Percentiles rank a stretch among this genome's conserved stretches.
phyloP scores from a whole-genome alignment of 2,797 vertebrate species.

The Spinus pinus region DNA sequence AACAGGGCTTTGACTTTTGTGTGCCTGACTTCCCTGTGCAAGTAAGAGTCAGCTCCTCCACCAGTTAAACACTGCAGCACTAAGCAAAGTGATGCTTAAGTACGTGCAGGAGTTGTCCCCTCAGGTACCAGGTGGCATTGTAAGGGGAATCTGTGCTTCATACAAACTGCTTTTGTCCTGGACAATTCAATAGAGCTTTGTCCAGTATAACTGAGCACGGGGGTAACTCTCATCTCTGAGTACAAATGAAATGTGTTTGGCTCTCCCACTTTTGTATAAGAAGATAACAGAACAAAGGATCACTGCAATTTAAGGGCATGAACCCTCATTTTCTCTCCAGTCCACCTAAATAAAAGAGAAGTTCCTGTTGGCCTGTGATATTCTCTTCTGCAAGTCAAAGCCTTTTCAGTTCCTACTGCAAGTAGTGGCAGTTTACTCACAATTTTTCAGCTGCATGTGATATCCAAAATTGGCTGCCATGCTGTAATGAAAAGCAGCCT shows the following conservation, averaged over 20 bases:
- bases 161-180: not conserved
- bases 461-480: not conserved
- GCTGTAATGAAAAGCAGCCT: conserved; percentile 17
- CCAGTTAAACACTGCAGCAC: not conserved
- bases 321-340: conserved; percentile 39
- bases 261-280: conserved; percentile 11
- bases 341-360: not conserved
- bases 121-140: not conserved
- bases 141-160: not conserved
- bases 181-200: conserved; percentile 13
- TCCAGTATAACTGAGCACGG: not conserved
- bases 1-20: not conserved
- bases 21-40: not conserved
- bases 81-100: not conserved
- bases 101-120: not conserved
- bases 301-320: not conserved
- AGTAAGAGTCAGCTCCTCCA: not conserved
- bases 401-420: not conserved
- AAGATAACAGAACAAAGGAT: conserved; percentile 37
- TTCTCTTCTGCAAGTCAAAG: conserved; percentile 7
- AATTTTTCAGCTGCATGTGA: not conserved
- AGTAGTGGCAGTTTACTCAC: conserved; percentile 15
- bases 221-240: not conserved
- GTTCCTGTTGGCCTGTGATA: conserved; percentile 8
- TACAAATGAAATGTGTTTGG: conserved; percentile 26